These are phyloP conservation scores for Escarpia spicata DNA, from an alignment of 2,888 invertebrate genomes.

Conservation along the genomic window DNA sequence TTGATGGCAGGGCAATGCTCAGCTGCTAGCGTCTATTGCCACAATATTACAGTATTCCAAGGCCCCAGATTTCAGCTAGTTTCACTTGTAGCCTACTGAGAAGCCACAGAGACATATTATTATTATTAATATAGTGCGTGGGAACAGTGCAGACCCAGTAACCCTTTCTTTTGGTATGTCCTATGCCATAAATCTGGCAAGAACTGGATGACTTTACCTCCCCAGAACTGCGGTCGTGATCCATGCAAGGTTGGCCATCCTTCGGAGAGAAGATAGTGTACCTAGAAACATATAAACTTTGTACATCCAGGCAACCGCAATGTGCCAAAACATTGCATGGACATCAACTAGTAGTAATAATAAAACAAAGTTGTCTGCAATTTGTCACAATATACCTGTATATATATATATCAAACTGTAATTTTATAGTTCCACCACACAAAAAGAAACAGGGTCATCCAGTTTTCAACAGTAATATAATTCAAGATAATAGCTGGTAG, in stretches of 20 bases:
- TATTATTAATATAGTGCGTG: not conserved
- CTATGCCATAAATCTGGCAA: not conserved
- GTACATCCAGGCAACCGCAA: not conserved
- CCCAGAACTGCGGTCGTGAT: conserved; percentile 94
- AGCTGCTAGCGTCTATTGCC: too few relatives aligned
- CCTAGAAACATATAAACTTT: conserved; percentile 51
- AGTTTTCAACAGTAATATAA: too few relatives aligned
- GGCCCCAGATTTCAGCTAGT: too few relatives aligned
- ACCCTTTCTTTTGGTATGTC: not conserved
- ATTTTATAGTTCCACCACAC: too few relatives aligned
- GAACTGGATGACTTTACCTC: conserved; percentile 70
- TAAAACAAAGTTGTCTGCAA: not conserved
- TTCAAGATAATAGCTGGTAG: too few relatives aligned
- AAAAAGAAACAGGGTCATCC: too few relatives aligned
- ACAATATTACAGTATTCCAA: too few relatives aligned
- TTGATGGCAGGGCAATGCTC: too few relatives aligned
- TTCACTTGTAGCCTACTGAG: too few relatives aligned
- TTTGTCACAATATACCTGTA: too few relatives aligned
- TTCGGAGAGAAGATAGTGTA: conserved; percentile 95
- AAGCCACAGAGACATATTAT: too few relatives aligned
- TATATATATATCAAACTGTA: too few relatives aligned
- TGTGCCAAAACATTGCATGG: not conserved
- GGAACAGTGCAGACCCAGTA: not conserved
- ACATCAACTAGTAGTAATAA: not conserved
- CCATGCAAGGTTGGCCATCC: conserved; percentile 99